These are phyloP conservation scores for Microtus pennsylvanicus DNA, from an alignment of 2,113 vertebrate genomes.

Conservation along the genomic window DNA sequence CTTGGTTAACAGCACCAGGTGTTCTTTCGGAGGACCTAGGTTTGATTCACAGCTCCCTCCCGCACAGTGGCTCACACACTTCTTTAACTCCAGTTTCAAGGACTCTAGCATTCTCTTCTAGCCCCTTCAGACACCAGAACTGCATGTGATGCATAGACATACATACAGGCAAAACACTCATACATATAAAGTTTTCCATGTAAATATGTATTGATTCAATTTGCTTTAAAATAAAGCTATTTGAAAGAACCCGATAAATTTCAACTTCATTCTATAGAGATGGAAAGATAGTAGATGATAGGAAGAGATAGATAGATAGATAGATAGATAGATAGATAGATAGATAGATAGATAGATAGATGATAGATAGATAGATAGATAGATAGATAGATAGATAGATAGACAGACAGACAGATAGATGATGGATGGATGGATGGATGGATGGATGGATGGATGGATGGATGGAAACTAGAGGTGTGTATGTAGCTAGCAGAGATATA, in stretches of 20 bases:
- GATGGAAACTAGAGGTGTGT: neutral
- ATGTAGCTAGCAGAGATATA: neutral
- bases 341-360: no score
- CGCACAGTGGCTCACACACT: neutral
- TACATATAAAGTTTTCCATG: neutral
- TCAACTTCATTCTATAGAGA: slow-evolving; percentile 1
- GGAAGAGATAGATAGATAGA: neutral
- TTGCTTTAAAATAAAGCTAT: slow-evolving; percentile 43
- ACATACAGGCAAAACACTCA: neutral
- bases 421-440: neutral
- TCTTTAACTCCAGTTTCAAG: neutral
- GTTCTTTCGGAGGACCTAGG: neutral
- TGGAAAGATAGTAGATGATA: neutral
- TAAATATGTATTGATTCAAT: neutral
- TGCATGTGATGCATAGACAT: neutral
- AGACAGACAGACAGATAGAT: neutral
- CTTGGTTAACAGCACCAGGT: neutral
- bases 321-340: no score
- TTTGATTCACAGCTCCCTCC: neutral
- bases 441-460: neutral
- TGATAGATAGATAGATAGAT: neutral
- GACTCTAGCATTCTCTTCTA: neutral
- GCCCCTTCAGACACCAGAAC: neutral
- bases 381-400: neutral
- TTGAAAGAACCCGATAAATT: neutral